These are phyloP conservation scores for Tyto alba DNA, from an alignment of 2,113 vertebrate genomes.

Conservation along the genomic window DNA sequence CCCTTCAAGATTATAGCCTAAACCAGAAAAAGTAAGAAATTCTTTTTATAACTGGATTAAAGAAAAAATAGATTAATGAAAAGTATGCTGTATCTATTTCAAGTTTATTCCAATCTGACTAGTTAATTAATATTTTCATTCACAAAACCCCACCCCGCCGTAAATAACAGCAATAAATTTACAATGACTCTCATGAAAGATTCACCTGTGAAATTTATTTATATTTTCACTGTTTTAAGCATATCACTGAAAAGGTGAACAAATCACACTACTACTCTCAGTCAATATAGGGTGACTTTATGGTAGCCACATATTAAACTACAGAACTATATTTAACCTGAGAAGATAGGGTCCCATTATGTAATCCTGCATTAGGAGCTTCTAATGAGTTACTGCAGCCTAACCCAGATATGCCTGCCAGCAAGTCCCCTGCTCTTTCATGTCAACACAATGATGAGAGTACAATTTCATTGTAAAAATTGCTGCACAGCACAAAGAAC, in stretches of 20 bases:
- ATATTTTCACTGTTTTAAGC: background rate
- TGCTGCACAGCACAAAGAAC: background rate
- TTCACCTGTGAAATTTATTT: background rate
- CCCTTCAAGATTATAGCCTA: background rate
- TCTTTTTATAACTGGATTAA: background rate
- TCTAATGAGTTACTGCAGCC: slow-evolving; percentile 26
- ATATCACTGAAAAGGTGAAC: background rate
- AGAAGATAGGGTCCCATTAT: slow-evolving; percentile 12
- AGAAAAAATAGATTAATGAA: background rate
- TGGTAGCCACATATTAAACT: background rate
- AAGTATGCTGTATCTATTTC: background rate
- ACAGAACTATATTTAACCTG: slow-evolving; percentile 37
- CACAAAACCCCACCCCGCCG: background rate
- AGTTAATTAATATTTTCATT: background rate
- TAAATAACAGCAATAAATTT: background rate
- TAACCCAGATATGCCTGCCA: slow-evolving; percentile 42
- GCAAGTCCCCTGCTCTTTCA: background rate
- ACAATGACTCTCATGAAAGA: background rate
- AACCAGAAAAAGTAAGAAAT: background rate
- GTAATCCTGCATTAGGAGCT: slow-evolving; percentile 43
- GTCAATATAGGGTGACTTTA: background rate
- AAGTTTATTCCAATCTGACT: background rate
- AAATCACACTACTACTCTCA: background rate
- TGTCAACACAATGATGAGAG: background rate
- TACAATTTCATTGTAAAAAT: background rate